phyloP scores from a whole-genome alignment of 1,140 invertebrate genomes.

The Nephotettix cincticeps region DNA sequence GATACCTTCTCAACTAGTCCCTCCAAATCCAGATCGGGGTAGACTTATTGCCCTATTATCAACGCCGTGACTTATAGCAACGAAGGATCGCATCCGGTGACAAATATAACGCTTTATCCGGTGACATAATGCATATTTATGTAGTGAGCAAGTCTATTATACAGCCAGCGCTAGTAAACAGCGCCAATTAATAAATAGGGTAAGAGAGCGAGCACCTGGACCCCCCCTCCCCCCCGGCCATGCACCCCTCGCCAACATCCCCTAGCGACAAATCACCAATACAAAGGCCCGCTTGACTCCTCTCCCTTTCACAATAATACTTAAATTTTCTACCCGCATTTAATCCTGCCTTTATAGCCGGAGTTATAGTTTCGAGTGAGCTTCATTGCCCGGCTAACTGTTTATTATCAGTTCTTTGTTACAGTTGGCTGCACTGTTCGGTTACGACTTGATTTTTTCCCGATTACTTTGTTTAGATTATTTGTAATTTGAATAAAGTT shows the following conservation, averaged over 20 bases:
- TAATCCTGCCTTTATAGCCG: neutral
- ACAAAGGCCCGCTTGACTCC: neutral
- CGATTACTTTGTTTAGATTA: too few species aligned
- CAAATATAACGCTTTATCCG: neutral
- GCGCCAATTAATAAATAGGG: conserved; percentile 16
- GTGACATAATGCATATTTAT: conserved; percentile 19
- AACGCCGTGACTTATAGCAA: too few species aligned
- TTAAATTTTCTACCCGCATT: neutral
- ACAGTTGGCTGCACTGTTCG: too few species aligned
- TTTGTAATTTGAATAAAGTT: too few species aligned
- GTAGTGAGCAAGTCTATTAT: conserved; percentile 21
- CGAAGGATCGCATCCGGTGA: too few species aligned
- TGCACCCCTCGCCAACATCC: neutral
- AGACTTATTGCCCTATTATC: too few species aligned
- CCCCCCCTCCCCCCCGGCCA: neutral
- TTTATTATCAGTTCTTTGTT: too few species aligned
- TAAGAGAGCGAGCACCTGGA: neutral
- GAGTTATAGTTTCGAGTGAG: neutral
- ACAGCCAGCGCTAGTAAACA: conserved; percentile 5
- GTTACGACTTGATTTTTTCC: too few species aligned
- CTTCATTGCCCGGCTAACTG: neutral
- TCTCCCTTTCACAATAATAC: neutral
- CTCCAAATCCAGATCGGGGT: too few species aligned
- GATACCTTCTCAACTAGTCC: too few species aligned
- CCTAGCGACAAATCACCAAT: conserved; percentile 3